These are phyloP conservation scores for Dryas iulia DNA, from an alignment of 1,140 invertebrate species.

Conservation along the genomic window DNA sequence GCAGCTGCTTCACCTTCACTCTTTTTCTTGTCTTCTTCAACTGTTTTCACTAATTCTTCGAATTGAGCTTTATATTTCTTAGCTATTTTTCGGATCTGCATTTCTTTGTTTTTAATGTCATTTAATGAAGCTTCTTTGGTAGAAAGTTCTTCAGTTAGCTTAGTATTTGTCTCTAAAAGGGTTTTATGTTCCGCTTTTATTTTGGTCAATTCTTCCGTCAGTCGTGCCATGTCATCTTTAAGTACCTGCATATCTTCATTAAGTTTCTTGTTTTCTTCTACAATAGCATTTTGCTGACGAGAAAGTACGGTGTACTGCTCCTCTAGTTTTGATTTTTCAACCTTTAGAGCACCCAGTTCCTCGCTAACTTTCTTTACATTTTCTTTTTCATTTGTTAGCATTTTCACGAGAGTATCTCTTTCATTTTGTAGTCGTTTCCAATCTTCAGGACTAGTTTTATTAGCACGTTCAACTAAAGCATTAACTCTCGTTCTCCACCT, in stretches of 20 bases:
- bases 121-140: slow-evolving; percentile 85
- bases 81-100: slow-evolving; percentile 93
- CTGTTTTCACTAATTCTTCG: slow-evolving; percentile 85
- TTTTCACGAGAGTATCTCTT: slow-evolving; percentile 88
- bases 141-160: slow-evolving; percentile 85
- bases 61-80: slow-evolving; percentile 95
- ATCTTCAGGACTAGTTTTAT: slow-evolving; percentile 95
- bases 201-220: slow-evolving; percentile 82
- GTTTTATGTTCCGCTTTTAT: slow-evolving; percentile 77
- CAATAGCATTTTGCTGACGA: slow-evolving; percentile 76
- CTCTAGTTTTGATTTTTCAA: slow-evolving; percentile 87
- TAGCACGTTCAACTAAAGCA: slow-evolving; percentile 93
- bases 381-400: slow-evolving; percentile 87
- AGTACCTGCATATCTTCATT: slow-evolving; percentile 76
- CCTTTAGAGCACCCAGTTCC: slow-evolving; percentile 82
- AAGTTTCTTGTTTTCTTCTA: slow-evolving; percentile 81
- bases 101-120: slow-evolving; percentile 88
- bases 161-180: slow-evolving; percentile 83
- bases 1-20: slow-evolving; percentile 72
- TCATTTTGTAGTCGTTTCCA: slow-evolving; percentile 92
- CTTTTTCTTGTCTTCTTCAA: slow-evolving; percentile 84
- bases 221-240: slow-evolving; percentile 71
- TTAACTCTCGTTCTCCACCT: slow-evolving; percentile 90
- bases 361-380: slow-evolving; percentile 84
- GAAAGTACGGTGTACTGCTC: slow-evolving; percentile 84